Percentiles rank a stretch among this genome's conserved stretches.
Evolutionary conservation across 2,797 vertebrate species (phyloP).

Genomic region (Phyllotis vaccarum): DNA sequence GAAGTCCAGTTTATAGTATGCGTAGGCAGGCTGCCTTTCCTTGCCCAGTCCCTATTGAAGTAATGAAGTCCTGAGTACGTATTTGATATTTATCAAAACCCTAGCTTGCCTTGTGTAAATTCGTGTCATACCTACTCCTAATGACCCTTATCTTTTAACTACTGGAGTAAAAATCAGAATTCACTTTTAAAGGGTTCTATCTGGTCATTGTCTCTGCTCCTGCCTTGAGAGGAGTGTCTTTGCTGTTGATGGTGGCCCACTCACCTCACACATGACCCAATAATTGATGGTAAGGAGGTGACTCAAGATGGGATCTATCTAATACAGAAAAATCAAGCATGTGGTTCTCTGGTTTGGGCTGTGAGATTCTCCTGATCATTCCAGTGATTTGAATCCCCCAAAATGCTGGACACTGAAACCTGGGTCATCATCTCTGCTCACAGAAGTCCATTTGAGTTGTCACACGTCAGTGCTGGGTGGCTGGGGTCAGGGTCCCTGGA

Average conservation of each 20-base stretch:
- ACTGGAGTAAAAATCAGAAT: not conserved
- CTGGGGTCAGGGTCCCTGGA: not conserved
- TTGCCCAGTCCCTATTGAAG: not conserved
- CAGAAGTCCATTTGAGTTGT: not conserved
- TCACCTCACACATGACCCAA: not conserved
- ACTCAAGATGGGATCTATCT: not conserved
- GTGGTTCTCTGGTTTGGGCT: not conserved
- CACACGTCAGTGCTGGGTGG: no score
- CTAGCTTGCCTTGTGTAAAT: not conserved
- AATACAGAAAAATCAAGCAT: not conserved
- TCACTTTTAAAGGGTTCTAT: not conserved
- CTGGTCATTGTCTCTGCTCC: not conserved
- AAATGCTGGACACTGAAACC: not conserved
- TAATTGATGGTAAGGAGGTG: not conserved
- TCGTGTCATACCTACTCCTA: not conserved
- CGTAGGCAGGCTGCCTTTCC: not conserved
- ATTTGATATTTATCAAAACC: not conserved
- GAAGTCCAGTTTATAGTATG: not conserved
- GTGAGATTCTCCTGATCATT: not conserved
- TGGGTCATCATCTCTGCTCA: not conserved
- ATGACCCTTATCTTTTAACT: not conserved
- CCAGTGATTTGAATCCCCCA: not conserved
- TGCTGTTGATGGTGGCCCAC: not conserved
- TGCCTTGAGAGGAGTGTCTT: not conserved
- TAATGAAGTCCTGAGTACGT: not conserved